Conservation (phyloP, 1,140 invertebrate genomes). For the Scaptomyza montana region DNA sequence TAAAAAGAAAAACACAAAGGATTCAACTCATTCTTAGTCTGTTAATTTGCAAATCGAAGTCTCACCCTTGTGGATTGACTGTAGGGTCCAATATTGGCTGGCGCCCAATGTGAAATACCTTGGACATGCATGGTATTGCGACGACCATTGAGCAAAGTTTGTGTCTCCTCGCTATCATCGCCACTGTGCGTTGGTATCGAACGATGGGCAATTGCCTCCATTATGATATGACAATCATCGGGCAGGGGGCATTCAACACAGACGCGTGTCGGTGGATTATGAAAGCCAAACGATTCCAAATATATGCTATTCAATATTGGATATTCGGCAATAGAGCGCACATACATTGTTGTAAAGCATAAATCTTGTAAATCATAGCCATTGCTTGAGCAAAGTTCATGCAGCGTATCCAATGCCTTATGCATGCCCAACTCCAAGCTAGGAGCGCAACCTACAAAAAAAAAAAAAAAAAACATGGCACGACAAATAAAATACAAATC, state of each 20-base stretch:
- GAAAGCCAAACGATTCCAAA: constrained; percentile 88
- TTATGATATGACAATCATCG: constrained; percentile 88
- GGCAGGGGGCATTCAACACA: constrained; percentile 93
- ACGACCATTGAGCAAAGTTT: constrained; percentile 55
- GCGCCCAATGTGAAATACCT: constrained; percentile 97
- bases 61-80: constrained; percentile 92
- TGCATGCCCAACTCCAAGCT: constrained; percentile 72
- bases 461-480: not conserved
- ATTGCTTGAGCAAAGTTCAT: constrained; percentile 80
- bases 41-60: too few relatives aligned
- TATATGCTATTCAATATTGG: constrained; percentile 91
- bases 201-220: constrained; percentile 91
- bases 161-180: constrained; percentile 56
- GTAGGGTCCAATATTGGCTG: constrained; percentile 97
- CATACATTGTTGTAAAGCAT: constrained; percentile 92
- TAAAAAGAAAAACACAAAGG: not conserved
- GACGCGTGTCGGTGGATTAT: constrained; percentile 94
- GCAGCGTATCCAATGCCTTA: constrained; percentile 63
- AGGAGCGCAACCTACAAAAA: constrained; percentile 55
- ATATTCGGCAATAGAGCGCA: constrained; percentile 92
- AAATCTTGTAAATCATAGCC: constrained; percentile 88
- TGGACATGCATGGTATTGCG: constrained; percentile 94
- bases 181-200: constrained; percentile 58
- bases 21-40: too few relatives aligned
- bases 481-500: not conserved